Evolutionary conservation across 2,888 invertebrate genomes (phyloP).

Genomic region (Stenodema calcarata): DNA sequence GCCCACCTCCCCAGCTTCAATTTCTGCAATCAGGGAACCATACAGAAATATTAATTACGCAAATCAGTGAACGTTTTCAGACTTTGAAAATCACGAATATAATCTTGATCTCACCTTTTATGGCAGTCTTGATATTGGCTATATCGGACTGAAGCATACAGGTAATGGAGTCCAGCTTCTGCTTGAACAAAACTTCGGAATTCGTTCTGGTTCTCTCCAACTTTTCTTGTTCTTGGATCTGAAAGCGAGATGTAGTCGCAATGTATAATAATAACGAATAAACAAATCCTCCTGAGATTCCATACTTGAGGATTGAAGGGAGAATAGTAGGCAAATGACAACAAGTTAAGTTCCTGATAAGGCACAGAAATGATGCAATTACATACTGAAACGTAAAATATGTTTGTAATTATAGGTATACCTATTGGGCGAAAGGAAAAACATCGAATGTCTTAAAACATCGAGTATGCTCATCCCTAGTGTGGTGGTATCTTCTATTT

Average conservation of each 20-base stretch:
- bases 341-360: no score
- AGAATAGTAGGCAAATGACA: no score
- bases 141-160: constrained; percentile 58
- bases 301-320: no score
- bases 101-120: constrained; percentile 56
- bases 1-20: constrained; percentile 25
- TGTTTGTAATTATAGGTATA: no score
- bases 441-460: no score
- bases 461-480: no score
- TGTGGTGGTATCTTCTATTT: no score
- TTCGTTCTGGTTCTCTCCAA: constrained; percentile 57
- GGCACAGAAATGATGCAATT: no score
- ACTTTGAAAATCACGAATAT: neutral
- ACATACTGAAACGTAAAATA: no score
- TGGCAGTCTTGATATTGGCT: constrained; percentile 58
- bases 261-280: no score
- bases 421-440: no score
- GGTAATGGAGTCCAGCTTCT: constrained; percentile 59
- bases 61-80: neutral
- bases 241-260: constrained; percentile 18
- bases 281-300: no score
- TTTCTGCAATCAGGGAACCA: constrained; percentile 11
- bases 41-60: neutral
- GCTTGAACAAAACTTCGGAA: constrained; percentile 58
- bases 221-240: constrained; percentile 59